Conservation (phyloP, 1,140 invertebrate genomes). For the Drosophila bipectinata region DNA sequence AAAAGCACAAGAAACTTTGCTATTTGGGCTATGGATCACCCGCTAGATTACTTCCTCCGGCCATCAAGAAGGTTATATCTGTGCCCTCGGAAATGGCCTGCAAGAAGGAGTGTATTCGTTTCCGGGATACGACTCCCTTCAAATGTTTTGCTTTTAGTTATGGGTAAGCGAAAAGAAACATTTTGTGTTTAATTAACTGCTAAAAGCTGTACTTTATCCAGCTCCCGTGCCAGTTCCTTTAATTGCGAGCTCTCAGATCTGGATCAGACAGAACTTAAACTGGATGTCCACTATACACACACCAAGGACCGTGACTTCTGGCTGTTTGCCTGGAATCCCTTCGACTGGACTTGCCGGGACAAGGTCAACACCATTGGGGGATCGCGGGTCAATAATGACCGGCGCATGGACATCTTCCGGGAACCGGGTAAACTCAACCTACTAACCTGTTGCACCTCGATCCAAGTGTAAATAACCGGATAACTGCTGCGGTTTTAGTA, state of each 20-base stretch:
- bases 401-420: slow-evolving; percentile 83
- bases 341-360: slow-evolving; percentile 83
- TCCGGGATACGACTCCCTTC: slow-evolving; percentile 86
- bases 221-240: slow-evolving; percentile 66
- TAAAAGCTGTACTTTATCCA: slow-evolving; percentile 11
- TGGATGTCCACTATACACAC: slow-evolving; percentile 86
- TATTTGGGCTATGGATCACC: slow-evolving; percentile 89
- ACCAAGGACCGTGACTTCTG: slow-evolving; percentile 85
- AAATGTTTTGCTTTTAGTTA: slow-evolving; percentile 90
- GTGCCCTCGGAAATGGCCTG: slow-evolving; percentile 88
- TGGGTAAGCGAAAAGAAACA: slow-evolving; percentile 84
- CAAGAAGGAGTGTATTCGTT: slow-evolving; percentile 87
- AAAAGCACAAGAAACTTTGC: slow-evolving; percentile 86
- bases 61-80: slow-evolving; percentile 86
- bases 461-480: slow-evolving; percentile 78
- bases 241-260: slow-evolving; percentile 89
- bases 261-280: slow-evolving; percentile 87
- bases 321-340: slow-evolving; percentile 87
- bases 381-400: slow-evolving; percentile 79
- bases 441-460: slow-evolving; percentile 82
- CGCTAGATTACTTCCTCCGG: slow-evolving; percentile 87
- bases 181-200: background rate
- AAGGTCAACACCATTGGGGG: slow-evolving; percentile 83
- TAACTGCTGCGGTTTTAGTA: slow-evolving; percentile 13
- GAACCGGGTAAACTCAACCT: slow-evolving; percentile 83